Evolutionary conservation across 1,140 invertebrate species (phyloP), one percentile per base, ranked within the genome.

Genomic region (Zaprionus kolodkinae): DNA sequence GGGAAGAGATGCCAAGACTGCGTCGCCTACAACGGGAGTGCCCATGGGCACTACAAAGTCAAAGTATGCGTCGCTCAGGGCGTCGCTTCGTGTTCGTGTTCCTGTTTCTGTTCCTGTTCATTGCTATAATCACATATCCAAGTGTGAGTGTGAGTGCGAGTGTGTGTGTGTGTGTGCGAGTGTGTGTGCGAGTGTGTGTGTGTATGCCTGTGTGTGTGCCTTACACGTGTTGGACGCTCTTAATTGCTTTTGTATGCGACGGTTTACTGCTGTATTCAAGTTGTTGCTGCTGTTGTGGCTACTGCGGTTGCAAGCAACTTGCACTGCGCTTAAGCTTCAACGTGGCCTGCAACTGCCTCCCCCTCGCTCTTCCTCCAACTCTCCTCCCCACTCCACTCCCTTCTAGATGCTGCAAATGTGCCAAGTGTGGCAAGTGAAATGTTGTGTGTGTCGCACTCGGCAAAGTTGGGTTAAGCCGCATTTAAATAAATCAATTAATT

Each of bases 231-330:
- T 67, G 27, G 57, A 40, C 65, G 17, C 67, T 68, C 59, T 79
- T 87, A 83, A 88, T 87, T 87, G 83, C 79, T 86, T 87, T 79
- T 87, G 72, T 79, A 64, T 76, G 78, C 79, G 59, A 15, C 64
- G 61, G 61, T 57, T 70, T 60, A 62, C 48, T 63, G 52, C 15
- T 9, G 7, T 36, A 45, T 21, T 56, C 25, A 17, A 21, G 33
- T 43, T 56, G 52, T 21, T 52, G 36, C 13, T 59, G 55, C 43
- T 48, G 65, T 21, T 21, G 67, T 13, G 50, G 65, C 33, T 60
- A 50, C 50, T 69, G 57, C 38, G 38, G 48, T 36, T 74, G 50
- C 66, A 69, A 25, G 13, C 65, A 68, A 27, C 55, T 69, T 33
- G 59, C 35, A 55, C 27, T 36, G 7, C 27, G 59, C 54, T 52